Percentiles rank a stretch among this genome's conserved stretches.
Evolutionary conservation across 2,113 vertebrate species (phyloP).

Genomic region (Plotosus lineatus): DNA sequence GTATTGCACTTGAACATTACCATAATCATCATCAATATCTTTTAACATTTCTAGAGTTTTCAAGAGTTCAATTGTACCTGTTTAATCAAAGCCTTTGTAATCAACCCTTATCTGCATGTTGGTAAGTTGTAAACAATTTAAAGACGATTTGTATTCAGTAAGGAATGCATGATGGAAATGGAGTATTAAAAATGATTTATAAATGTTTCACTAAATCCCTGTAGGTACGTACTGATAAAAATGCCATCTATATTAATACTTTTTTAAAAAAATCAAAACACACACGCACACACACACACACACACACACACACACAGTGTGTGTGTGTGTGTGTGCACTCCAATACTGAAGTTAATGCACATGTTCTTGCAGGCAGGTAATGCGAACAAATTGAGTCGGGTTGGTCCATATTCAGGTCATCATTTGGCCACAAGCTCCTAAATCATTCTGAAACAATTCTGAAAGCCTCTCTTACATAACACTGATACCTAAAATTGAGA

Average conservation of each 20-base stretch:
- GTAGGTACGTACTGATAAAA: neutral
- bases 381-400: neutral
- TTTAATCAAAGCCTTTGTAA: neutral
- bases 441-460: neutral
- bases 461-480: neutral
- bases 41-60: neutral
- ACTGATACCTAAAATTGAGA: neutral
- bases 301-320: neutral
- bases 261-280: too few relatives aligned
- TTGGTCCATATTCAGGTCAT: constrained; percentile 17
- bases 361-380: neutral
- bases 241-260: too few relatives aligned
- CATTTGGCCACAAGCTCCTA: constrained; percentile 7
- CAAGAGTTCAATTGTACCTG: neutral
- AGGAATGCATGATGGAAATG: neutral
- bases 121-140: neutral
- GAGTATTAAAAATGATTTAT: neutral
- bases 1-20: too few relatives aligned
- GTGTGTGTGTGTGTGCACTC: too few relatives aligned
- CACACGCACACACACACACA: too few relatives aligned
- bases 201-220: neutral
- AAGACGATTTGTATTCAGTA: neutral
- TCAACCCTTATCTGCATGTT: neutral
- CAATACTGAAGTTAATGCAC: constrained; percentile 9
- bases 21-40: too few relatives aligned